Evolutionary conservation across 1,140 invertebrate species (phyloP).

Genomic region (Chionoecetes opilio): DNA sequence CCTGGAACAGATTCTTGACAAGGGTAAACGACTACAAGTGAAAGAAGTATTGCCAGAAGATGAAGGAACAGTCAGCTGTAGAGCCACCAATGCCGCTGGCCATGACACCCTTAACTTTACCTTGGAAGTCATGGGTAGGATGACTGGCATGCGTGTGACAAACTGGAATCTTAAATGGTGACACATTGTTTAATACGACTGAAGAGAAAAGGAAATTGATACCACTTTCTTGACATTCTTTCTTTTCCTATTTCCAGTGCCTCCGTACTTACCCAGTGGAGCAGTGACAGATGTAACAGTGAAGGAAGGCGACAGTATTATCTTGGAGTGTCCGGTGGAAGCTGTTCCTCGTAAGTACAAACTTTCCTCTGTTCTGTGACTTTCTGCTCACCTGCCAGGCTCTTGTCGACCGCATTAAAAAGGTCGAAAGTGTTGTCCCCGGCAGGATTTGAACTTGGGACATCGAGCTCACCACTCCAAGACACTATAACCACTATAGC

Average conservation of each 20-base stretch:
- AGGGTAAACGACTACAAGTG: slow-evolving; percentile 43
- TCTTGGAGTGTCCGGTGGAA: slow-evolving; percentile 65
- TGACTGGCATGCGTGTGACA: not conserved
- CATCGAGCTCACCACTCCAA: too few species aligned
- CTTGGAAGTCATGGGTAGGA: slow-evolving; percentile 61
- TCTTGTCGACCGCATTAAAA: too few species aligned
- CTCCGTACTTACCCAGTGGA: slow-evolving; percentile 40
- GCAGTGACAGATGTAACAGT: slow-evolving; percentile 60
- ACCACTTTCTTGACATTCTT: not conserved
- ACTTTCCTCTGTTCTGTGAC: too few species aligned
- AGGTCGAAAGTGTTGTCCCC: too few species aligned
- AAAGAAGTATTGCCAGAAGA: slow-evolving; percentile 31
- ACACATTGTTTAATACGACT: not conserved
- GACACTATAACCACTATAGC: too few species aligned
- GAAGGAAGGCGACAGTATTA: slow-evolving; percentile 63
- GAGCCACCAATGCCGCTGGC: slow-evolving; percentile 59
- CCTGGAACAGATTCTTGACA: slow-evolving; percentile 48
- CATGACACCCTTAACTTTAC: slow-evolving; percentile 66
- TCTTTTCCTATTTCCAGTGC: slow-evolving; percentile 38
- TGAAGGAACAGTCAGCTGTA: slow-evolving; percentile 59
- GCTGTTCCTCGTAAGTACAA: slow-evolving; percentile 60
- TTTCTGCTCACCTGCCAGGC: too few species aligned
- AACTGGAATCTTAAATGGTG: not conserved
- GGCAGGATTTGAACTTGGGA: too few species aligned
- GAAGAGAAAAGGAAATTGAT: not conserved